These are phyloP conservation scores for Pyrochroa serraticornis DNA, from an alignment of 2,888 invertebrate species.

Conservation along the genomic window DNA sequence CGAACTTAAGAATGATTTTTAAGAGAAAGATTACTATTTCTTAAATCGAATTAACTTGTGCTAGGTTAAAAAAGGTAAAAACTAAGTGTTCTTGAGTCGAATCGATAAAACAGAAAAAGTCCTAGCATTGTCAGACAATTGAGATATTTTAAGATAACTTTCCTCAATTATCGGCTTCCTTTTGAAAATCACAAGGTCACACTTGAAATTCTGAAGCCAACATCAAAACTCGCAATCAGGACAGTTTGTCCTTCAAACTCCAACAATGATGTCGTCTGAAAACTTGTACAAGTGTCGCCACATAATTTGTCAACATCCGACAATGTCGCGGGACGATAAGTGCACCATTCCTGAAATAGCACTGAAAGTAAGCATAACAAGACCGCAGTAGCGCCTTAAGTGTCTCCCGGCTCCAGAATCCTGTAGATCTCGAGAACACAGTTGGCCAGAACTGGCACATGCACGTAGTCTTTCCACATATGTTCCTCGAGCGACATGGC, in stretches of 20 bases:
- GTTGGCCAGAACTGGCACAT: constrained; percentile 10
- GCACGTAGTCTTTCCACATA: neutral
- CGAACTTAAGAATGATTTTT: too few relatives aligned
- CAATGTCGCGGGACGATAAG: constrained; percentile 1
- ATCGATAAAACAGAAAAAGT: too few relatives aligned
- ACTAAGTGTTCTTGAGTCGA: too few relatives aligned
- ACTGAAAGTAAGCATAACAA: constrained; percentile 18
- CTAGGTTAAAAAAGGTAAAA: too few relatives aligned
- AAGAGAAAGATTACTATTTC: too few relatives aligned
- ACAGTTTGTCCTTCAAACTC: neutral
- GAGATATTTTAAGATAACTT: too few relatives aligned
- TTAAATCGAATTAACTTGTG: too few relatives aligned
- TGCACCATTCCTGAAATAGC: neutral
- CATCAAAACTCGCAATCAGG: too few relatives aligned
- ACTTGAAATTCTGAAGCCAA: too few relatives aligned
- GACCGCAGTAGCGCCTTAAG: constrained; percentile 14
- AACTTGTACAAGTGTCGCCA: constrained; percentile 9
- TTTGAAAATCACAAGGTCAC: too few relatives aligned
- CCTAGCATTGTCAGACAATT: too few relatives aligned
- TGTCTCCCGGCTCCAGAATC: neutral
- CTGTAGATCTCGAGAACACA: constrained; percentile 17
- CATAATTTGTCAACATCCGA: constrained; percentile 21
- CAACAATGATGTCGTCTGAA: neutral
- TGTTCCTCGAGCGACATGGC: constrained; percentile 3
- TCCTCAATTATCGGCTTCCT: too few relatives aligned